phyloP scores from a whole-genome alignment of 2,888 invertebrate genomes.

The Zele albiditarsus region DNA sequence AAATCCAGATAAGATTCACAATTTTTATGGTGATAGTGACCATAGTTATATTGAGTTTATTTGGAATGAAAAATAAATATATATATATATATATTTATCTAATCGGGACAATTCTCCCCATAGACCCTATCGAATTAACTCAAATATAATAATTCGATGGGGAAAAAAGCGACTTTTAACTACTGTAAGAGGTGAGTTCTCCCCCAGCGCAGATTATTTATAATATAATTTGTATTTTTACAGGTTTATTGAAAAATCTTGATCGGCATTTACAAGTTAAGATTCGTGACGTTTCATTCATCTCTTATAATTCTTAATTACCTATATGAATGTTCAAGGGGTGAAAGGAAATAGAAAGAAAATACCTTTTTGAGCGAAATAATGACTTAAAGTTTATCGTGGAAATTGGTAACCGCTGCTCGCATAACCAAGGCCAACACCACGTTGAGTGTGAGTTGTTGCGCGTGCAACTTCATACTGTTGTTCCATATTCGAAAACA shows the following conservation, averaged over 20 bases:
- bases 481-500: conserved; percentile 94
- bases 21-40: too few species aligned
- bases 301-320: not conserved
- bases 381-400: conserved; percentile 66
- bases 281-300: conserved; percentile 2
- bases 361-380: not conserved
- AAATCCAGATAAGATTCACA: too few species aligned
- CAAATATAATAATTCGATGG: too few species aligned
- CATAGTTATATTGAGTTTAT: too few species aligned
- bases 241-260: conserved; percentile 17
- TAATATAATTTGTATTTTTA: not conserved
- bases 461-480: conserved; percentile 97
- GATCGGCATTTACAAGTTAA: conserved; percentile 18
- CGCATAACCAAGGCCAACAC: conserved; percentile 87
- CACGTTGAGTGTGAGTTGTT: conserved; percentile 96
- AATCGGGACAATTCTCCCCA: too few species aligned
- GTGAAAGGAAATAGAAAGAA: not conserved
- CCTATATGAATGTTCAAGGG: not conserved
- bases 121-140: too few species aligned
- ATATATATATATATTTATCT: too few species aligned
- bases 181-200: too few species aligned
- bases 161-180: too few species aligned
- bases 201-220: too few species aligned
- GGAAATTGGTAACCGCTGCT: conserved; percentile 75
- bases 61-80: too few species aligned